Evolutionary conservation across 2,888 invertebrate genomes (phyloP).

Genomic region (Synergus itoensis): DNA sequence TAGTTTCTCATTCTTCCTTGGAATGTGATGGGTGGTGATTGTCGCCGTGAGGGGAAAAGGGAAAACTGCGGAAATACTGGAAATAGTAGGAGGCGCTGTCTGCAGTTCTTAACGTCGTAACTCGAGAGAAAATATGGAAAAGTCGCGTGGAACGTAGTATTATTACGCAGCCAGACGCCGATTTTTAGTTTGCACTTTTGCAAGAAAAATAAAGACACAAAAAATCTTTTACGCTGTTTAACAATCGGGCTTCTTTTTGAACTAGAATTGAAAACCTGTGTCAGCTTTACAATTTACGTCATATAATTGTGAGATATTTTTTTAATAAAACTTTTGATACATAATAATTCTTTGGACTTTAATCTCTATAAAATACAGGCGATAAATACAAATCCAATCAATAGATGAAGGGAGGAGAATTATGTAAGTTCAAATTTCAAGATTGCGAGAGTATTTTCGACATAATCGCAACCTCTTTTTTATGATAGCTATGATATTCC

Average conservation of each 20-base stretch:
- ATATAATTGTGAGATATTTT: too few species aligned
- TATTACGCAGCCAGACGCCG: not conserved
- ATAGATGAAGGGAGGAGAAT: too few species aligned
- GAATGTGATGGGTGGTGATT: conserved; percentile 60
- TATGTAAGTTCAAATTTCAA: too few species aligned
- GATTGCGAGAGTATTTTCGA: not conserved
- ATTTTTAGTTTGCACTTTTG: not conserved
- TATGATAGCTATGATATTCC: not conserved
- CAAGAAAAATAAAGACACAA: not conserved
- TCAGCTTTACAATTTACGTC: not conserved
- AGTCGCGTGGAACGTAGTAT: conserved; percentile 6
- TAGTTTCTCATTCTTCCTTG: conserved; percentile 53
- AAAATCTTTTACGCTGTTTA: not conserved
- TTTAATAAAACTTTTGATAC: too few species aligned
- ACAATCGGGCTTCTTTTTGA: not conserved
- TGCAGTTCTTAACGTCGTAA: conserved; percentile 22
- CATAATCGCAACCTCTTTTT: too few species aligned
- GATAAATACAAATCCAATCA: too few species aligned
- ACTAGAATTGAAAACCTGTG: not conserved
- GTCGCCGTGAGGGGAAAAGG: conserved; percentile 50
- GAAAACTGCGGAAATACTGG: conserved; percentile 58
- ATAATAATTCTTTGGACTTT: too few species aligned
- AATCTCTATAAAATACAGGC: too few species aligned
- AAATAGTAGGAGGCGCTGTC: conserved; percentile 54
- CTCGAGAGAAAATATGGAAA: conserved; percentile 27